Evolutionary conservation across 2,888 invertebrate species (phyloP), one percentile per base, ranked within the genome.

Genomic region (Macaria notata): DNA sequence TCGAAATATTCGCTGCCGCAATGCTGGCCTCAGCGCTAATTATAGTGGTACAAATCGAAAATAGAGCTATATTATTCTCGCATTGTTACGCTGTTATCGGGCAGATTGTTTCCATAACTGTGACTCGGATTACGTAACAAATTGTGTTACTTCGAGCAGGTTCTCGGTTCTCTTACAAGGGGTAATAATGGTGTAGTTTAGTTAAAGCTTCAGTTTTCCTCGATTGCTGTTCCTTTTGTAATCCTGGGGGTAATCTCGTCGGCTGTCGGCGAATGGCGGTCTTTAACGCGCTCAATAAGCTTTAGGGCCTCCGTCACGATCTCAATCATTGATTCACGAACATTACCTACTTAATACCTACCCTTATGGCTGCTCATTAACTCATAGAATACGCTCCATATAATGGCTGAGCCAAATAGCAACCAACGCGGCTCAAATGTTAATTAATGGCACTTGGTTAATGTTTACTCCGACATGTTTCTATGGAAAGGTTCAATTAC

Each of bases 61-160:
- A 81, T 81, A 81, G 78, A 79, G 75, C 73, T 77, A 78, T 80
- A 83, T 73, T 45, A 49, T 47, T 59, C 51, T 48, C 74, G 65
- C 69, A 72, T 73, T 73, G 72, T 81, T 79, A 74, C 73, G 71
- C 55, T 38, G 66, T 69, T 76, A n/a, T 75, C 75, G 75, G 80
- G 50, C 50, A 51, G 48, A 78, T 79, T 85, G 85, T 84, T 85
- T 75, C 82, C 83, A 84, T 83, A 83, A 82, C 79, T 74, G 73
- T 73, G 70, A 71, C 71, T 71, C 62, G 72, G 67, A 72, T 81
- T 79, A 75, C 70, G 76, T 78, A 80, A 81, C 78, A 71, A 76
- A 73, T 77, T 70, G 73, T 73, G 72, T 73, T 71, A 72, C 69
- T 71, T 72, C 51, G 65, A 69, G 72, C 68, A 71, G 70, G 19